Base-by-base conservation (phyloP, 2,113 vertebrate genomes). In the Sapajus apella region DNA sequence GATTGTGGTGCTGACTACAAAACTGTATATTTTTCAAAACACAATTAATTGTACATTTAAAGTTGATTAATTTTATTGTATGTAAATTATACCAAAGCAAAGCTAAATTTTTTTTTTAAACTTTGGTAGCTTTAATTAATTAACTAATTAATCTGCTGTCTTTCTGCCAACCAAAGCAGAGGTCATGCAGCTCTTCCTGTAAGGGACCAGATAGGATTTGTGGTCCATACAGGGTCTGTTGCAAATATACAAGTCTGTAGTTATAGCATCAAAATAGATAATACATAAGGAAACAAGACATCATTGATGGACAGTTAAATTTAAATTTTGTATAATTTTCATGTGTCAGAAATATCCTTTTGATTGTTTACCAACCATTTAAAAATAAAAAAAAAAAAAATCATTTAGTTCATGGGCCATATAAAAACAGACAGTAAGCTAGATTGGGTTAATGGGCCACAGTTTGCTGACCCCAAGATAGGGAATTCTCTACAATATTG, bases 221-320 rank as follows among this genome's bases (percentile, higher is more conserved):
- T 8, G 13, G 30, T n/a, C 16, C 21, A 4, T 0, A n/a, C 1
- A 6, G 0, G n/a, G 20, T n/a, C 50, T 56, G 2, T 12, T 35
- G 20, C 13, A 17, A 43, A 18, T 58, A 30, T 20, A 8, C 14
- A 8, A 13, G 21, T 84, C 79, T 58, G 30, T 37, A 40, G 4
- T 52, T 30, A 50, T 0, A 23, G 27, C n/a, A 50, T 55, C 88
- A 68, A 17, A 30, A 17, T 47, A 4, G 47, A 35, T 5, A 21
- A 56, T 18, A 20, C 8, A 6, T 23, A 81, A 32, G 18, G 18
- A 70, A 43, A 32, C 14, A 30, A 21, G 23, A 32, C 20, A 21
- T n/a, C 50, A 83, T 0, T 27, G 52, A 25, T n/a, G 25, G 16
- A 37, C 40, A 32, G 3, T 40, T 35, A 76, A 32, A 43, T 40